Evolutionary conservation across 2,888 invertebrate genomes (phyloP).

Genomic region (Apomyelois bistriatella): DNA sequence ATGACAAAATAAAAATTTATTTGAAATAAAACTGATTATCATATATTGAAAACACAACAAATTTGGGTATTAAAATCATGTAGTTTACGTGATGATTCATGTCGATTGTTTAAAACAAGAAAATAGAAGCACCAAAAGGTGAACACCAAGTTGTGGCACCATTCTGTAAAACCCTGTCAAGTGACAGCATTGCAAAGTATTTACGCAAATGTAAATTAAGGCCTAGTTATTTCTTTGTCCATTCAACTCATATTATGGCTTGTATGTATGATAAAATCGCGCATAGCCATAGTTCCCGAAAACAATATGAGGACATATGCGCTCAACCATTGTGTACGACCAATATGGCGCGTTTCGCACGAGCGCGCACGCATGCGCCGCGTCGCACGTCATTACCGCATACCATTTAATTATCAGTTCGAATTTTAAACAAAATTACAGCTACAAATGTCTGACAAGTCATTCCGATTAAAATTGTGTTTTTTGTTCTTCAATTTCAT

Average conservation of each 20-base stretch:
- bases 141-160: not conserved
- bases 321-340: constrained; percentile 27
- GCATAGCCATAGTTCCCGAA: constrained; percentile 15
- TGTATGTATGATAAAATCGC: constrained; percentile 17
- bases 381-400: constrained; percentile 31
- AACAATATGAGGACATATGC: constrained; percentile 26
- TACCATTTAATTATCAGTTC: constrained; percentile 15
- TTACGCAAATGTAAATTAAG: not conserved
- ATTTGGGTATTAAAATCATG: no score
- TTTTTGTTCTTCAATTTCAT: not conserved
- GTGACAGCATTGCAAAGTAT: not conserved
- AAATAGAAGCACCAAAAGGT: not conserved
- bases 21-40: not conserved
- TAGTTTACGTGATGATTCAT: no score
- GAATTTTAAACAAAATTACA: constrained; percentile 7
- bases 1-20: no score
- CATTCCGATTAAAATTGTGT: not conserved
- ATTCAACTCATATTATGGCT: not conserved
- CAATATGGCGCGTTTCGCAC: constrained; percentile 27
- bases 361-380: constrained; percentile 15
- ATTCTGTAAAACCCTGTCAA: not conserved
- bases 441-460: constrained; percentile 20
- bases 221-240: not conserved
- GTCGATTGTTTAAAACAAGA: not conserved
- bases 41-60: no score